A percentile compares a stretch with the other conserved stretches of the same genome.
These are phyloP conservation scores for Cyphomyrus discorhynchus DNA, from an alignment of 2,113 vertebrate species.

Conservation along the genomic window DNA sequence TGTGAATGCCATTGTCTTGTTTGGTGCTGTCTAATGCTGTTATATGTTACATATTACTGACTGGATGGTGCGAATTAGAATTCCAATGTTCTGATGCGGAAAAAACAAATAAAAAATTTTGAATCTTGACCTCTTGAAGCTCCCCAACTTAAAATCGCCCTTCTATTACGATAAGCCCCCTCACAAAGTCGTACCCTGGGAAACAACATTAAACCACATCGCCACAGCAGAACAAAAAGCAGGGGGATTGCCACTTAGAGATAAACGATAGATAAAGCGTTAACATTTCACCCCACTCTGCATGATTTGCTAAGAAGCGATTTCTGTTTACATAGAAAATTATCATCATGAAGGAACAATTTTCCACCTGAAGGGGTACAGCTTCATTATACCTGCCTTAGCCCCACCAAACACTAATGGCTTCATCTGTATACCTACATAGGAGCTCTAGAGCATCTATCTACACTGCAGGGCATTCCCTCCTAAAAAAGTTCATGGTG, in stretches of 20 bases:
- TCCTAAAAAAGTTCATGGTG: not conserved
- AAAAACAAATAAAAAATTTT: not conserved
- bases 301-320: not conserved
- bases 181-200: not conserved
- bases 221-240: not conserved
- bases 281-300: not conserved
- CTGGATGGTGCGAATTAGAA: not conserved
- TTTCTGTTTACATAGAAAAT: not conserved
- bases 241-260: not conserved
- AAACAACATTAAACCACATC: not conserved
- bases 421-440: not conserved
- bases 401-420: not conserved
- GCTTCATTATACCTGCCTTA: not conserved
- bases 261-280: not conserved
- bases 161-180: not conserved
- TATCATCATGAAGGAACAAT: not conserved
- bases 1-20: not conserved
- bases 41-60: not conserved
- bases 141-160: no score
- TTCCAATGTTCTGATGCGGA: not conserved
- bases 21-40: not conserved
- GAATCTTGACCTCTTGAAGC: not conserved
- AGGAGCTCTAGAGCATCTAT: no score
- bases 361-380: slow-evolving; percentile 1
- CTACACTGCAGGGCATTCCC: not conserved